phyloP scores from a whole-genome alignment of 2,113 vertebrate species.

The Dascyllus trimaculatus region DNA sequence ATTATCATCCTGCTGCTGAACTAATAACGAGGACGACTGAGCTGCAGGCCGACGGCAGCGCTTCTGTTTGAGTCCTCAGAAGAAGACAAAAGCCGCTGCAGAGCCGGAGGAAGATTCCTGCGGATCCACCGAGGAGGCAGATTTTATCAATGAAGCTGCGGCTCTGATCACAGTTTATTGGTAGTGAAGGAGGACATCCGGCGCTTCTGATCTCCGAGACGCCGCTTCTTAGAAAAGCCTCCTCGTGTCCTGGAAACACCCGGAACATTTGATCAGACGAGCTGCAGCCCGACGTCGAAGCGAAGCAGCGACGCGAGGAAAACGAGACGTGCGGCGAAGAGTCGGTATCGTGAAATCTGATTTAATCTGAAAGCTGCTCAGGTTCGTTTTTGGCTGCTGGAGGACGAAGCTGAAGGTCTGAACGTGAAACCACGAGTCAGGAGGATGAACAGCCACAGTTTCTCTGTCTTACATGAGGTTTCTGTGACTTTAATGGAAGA shows the following conservation, averaged over 20 bases:
- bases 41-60: neutral
- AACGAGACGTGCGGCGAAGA: neutral
- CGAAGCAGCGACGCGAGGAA: no score
- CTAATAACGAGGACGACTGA: neutral
- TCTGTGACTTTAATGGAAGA: no score
- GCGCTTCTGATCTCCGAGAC: slow-evolving; percentile 59
- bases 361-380: slow-evolving; percentile 5
- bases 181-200: slow-evolving; percentile 55
- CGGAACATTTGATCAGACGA: slow-evolving; percentile 59
- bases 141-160: slow-evolving; percentile 59
- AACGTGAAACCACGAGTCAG: no score
- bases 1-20: no score
- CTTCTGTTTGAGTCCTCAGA: neutral
- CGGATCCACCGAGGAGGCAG: slow-evolving; percentile 14
- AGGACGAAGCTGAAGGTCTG: neutral
- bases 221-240: slow-evolving; percentile 35
- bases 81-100: neutral
- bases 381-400: neutral
- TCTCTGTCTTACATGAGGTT: no score
- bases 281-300: slow-evolving; percentile 32
- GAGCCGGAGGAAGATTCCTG: slow-evolving; percentile 23
- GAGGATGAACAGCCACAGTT: no score
- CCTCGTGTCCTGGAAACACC: slow-evolving; percentile 46
- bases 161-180: slow-evolving; percentile 62
- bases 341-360: slow-evolving; percentile 48